Evolutionary conservation across 1,140 invertebrate genomes (phyloP), one percentile per base, ranked within the genome.

Genomic region (Elysia chlorotica): DNA sequence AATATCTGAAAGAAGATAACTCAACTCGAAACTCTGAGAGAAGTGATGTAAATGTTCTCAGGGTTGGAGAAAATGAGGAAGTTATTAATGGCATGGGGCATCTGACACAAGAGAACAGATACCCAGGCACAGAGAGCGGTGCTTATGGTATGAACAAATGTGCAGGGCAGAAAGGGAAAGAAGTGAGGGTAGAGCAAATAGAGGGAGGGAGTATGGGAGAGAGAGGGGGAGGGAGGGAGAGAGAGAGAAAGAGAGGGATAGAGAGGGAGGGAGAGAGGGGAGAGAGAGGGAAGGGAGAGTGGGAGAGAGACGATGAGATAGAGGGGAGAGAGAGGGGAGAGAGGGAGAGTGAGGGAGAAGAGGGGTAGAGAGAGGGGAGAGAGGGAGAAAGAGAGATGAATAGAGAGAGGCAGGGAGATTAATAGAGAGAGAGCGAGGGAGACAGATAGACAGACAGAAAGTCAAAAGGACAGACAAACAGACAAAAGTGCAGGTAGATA

Each of bases 341-440:
- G 56, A 59, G 56, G 25, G 25, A 59, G 56, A 59, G 10, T 17
- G 10, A 59, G 56, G 25, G 10, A 59, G 56, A 17, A 59, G 56
- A 59, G 56, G 28, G 10, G 25, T 6, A 59, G 56, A 59, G 10
- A 59, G 56, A 59, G 31, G 35, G 53, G 30, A 25, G 30, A 68
- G 38, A 31, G 48, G 35, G 65, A 41, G 37, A 59, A 38, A 70
- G 53, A 31, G 28, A 70, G 67, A 70, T 19, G 35, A 36, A 72
- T 36, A 66, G 35, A 73, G 36, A 74, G 73, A 74, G 28, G 30
- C 23, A 71, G 37, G 71, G 57, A 63, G n/a, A 74, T 67, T 71
- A 59, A 61, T 21, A 53, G 38, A 53, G 30, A 67, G 41, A 67
- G 48, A 73, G 71, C 28, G 67, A 54, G 67, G 71, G 73, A 71